Evolutionary conservation across 2,113 vertebrate genomes (phyloP), one percentile per base, ranked within the genome.

Genomic region (Panurus biarmicus): DNA sequence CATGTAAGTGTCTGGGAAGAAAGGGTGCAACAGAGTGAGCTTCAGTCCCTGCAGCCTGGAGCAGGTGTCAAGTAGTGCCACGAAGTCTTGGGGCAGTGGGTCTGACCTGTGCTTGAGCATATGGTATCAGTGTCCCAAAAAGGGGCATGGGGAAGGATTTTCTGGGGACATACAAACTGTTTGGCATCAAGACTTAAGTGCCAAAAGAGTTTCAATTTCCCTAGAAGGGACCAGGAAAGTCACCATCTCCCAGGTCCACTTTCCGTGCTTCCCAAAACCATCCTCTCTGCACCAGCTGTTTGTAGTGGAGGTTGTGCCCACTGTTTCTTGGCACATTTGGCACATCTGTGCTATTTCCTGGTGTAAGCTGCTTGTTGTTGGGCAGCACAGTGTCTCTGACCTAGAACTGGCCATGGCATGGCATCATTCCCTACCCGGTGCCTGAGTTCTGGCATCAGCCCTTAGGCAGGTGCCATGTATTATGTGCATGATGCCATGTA

Each of bases 1-100:
- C 70, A 98, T 98, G 99, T 99, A 98, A 99, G 99, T 98, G 64
- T 77, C 79, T 10, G 5, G 44, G 24, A 51, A 33, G n/a, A 26
- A 53, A 66, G 23, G 24, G 28, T 28, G 26, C 26, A 42, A 2
- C 1, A 4, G 29, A 26, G 33, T 1, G 7, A 81, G 24, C 21
- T 58, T 89, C 51, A 64, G 44, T 84, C n/a, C 48, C 25, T 6
- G 1, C 35, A 85, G 35, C 35, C 26, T 56, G 33, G 24, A 91
- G 47, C 33, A 69, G 29, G 26, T 81, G n/a, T 12, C 60, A 40
- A 8, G 31, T 25, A 58, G 33, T 70, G 54, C 48, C 18, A 1
- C 50, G 40, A 29, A 53, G 54, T 91, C 10, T 14, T 42, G 42
- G 35, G 56, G 21, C 29, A 58, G 20, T 8, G 24, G 6, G 31